phyloP scores from a whole-genome alignment of 2,888 invertebrate genomes.

The Chrysina gloriosa region DNA sequence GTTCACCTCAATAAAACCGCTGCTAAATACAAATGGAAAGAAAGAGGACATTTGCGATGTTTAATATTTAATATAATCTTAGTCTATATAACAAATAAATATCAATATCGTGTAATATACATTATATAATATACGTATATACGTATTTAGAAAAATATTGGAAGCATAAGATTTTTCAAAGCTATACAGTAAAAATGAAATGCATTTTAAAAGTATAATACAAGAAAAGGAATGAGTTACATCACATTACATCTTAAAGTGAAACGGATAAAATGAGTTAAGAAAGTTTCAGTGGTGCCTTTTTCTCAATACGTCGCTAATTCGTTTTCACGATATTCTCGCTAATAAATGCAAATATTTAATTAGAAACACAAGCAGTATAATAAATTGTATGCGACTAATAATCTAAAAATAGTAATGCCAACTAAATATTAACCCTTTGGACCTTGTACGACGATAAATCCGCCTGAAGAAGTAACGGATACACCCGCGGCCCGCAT shows the following conservation, averaged over 20 bases:
- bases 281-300: too few species aligned
- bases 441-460: too few species aligned
- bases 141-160: slow-evolving; percentile 23
- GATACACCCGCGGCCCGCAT: too few species aligned
- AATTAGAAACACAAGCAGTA: too few species aligned
- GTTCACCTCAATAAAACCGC: too few species aligned
- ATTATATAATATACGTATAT: slow-evolving; percentile 7
- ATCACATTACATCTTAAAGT: slow-evolving; percentile 18
- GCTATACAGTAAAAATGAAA: slow-evolving; percentile 17
- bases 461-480: too few species aligned
- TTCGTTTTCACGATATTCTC: too few species aligned
- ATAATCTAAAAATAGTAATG: too few species aligned
- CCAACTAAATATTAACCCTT: too few species aligned
- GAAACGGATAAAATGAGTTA: background rate
- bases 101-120: slow-evolving; percentile 24
- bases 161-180: slow-evolving; percentile 36
- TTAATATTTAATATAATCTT: slow-evolving; percentile 9
- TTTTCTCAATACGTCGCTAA: too few species aligned
- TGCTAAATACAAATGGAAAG: slow-evolving; percentile 21
- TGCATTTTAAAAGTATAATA: slow-evolving; percentile 5
- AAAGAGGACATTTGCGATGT: slow-evolving; percentile 4
- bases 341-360: too few species aligned
- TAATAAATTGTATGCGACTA: too few species aligned
- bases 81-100: slow-evolving; percentile 14
- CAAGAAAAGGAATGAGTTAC: slow-evolving; percentile 37